Conservation (phyloP, 2,113 vertebrate genomes). For the Brachypodius melanocephalos region DNA sequence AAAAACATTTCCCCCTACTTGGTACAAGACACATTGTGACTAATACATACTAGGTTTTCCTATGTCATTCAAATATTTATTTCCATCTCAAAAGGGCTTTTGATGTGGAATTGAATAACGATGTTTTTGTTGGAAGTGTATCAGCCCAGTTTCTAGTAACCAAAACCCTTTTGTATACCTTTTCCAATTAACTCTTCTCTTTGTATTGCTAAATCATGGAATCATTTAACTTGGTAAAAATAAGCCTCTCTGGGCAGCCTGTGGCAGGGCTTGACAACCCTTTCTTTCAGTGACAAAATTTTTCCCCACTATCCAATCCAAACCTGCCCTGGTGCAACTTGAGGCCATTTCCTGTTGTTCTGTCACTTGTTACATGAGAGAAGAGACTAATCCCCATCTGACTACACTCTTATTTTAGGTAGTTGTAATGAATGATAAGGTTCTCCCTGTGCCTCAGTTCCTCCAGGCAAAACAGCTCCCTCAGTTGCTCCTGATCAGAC, state of each 20-base stretch:
- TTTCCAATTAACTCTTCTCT: constrained; percentile 19
- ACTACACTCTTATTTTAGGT: background rate
- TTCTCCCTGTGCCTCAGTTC: background rate
- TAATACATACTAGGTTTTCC: background rate
- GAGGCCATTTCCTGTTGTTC: background rate
- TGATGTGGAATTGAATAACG: background rate
- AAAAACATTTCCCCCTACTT: background rate
- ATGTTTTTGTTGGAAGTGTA: background rate
- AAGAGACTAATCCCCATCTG: background rate
- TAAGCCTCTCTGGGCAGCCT: background rate
- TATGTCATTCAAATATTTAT: background rate
- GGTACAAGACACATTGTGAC: background rate
- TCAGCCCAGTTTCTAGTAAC: background rate
- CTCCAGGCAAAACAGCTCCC: background rate
- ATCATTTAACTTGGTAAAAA: background rate
- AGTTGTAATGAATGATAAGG: background rate
- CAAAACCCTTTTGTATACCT: background rate
- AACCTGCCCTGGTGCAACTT: background rate
- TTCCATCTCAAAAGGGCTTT: background rate
- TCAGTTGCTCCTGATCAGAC: background rate
- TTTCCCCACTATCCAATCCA: background rate
- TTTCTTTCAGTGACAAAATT: fast-evolving
- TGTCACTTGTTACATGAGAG: background rate
- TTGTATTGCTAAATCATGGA: background rate
- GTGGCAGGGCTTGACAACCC: background rate